Percentiles rank a stretch among this genome's conserved stretches.
Conservation (phyloP, 2,113 vertebrate species). For the Tretioscincus oriximinensis region DNA sequence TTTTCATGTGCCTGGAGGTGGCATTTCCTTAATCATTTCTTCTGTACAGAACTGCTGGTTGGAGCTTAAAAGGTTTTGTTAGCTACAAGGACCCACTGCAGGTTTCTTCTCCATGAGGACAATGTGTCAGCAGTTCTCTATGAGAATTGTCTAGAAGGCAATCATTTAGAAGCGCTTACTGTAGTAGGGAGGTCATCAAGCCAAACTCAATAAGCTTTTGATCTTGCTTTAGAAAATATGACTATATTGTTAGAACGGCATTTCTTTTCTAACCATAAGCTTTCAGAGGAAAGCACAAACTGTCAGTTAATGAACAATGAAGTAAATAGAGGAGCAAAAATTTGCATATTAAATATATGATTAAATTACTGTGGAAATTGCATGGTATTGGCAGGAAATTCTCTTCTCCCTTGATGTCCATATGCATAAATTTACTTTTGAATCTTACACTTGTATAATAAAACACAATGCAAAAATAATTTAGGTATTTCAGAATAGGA, state of each 20-base stretch:
- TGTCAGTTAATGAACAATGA: constrained; percentile 9
- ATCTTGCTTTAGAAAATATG: constrained; percentile 50
- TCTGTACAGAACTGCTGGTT: constrained; percentile 50
- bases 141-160: constrained; percentile 63
- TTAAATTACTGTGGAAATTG: constrained; percentile 1
- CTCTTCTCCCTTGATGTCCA: neutral
- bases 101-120: constrained; percentile 46
- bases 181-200: constrained; percentile 39
- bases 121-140: constrained; percentile 48
- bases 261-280: constrained; percentile 28
- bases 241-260: constrained; percentile 18
- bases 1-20: constrained; percentile 43
- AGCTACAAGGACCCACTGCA: constrained; percentile 58
- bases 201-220: constrained; percentile 49
- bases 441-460: neutral
- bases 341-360: constrained; percentile 2
- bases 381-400: neutral
- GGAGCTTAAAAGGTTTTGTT: constrained; percentile 51
- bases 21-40: constrained; percentile 65
- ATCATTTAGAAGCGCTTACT: constrained; percentile 56
- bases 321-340: neutral
- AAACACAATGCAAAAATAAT: neutral
- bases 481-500: neutral
- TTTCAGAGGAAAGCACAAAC: constrained; percentile 18
- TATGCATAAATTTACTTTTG: neutral